phyloP scores from a whole-genome alignment of 2,888 invertebrate genomes.

The Gymnosoma rotundatum region DNA sequence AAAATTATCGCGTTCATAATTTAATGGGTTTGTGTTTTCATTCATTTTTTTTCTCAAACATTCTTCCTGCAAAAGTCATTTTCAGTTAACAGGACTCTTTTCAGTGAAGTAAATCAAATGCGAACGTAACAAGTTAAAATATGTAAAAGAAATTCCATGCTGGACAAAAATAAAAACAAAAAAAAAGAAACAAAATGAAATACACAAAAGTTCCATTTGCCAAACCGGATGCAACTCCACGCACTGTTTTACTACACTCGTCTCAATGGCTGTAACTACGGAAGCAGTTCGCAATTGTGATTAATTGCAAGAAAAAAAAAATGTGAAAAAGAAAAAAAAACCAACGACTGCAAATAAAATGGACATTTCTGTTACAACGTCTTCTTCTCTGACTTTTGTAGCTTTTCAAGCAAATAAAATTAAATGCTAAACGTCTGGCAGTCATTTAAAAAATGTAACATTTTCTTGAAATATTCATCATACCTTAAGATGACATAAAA shows the following conservation, averaged over 20 bases:
- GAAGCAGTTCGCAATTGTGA: constrained; percentile 77
- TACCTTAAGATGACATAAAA: background rate
- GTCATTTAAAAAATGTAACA: constrained; percentile 65
- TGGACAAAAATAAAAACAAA: background rate
- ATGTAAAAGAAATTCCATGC: constrained; percentile 63
- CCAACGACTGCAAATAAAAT: constrained; percentile 45
- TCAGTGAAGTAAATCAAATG: constrained; percentile 46
- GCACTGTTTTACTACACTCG: constrained; percentile 64
- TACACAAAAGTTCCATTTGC: constrained; percentile 79
- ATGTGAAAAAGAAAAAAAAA: constrained; percentile 20
- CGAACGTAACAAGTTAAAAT: constrained; percentile 52
- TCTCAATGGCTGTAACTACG: constrained; percentile 61
- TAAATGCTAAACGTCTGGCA: constrained; percentile 66
- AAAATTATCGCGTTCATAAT: constrained; percentile 68
- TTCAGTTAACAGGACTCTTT: constrained; percentile 51
- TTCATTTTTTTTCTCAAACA: constrained; percentile 5
- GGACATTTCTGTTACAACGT: constrained; percentile 56
- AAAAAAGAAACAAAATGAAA: constrained; percentile 32
- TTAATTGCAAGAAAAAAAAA: constrained; percentile 76
- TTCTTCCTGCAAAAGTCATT: constrained; percentile 43
- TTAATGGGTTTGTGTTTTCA: constrained; percentile 57
- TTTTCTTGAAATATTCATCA: constrained; percentile 69
- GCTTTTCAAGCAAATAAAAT: constrained; percentile 28
- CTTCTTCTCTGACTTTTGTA: constrained; percentile 1
- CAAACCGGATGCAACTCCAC: constrained; percentile 76